phyloP scores from a whole-genome alignment of 2,888 invertebrate genomes.

The Dicycla oo region DNA sequence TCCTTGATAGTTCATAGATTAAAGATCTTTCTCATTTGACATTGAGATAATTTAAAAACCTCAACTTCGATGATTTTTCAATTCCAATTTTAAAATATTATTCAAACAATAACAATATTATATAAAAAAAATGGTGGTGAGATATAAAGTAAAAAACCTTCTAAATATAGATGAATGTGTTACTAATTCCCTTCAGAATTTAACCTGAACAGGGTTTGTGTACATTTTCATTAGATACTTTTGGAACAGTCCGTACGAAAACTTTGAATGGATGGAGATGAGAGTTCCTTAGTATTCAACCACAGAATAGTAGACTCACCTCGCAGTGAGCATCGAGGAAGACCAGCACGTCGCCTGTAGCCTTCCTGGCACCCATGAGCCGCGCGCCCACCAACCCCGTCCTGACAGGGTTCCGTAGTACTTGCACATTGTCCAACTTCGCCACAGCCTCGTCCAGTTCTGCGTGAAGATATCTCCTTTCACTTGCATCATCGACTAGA shows the following conservation, averaged over 20 bases:
- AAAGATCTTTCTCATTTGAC: neutral
- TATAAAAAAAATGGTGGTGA: too few species aligned
- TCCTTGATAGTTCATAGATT: too few species aligned
- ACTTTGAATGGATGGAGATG: neutral
- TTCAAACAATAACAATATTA: neutral
- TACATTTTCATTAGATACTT: neutral
- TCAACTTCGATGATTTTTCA: too few species aligned
- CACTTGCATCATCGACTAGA: conserved; percentile 87
- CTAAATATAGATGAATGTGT: neutral
- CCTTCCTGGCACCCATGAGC: conserved; percentile 95
- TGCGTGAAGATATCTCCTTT: conserved; percentile 81
- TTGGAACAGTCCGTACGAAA: neutral
- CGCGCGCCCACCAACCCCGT: conserved; percentile 97
- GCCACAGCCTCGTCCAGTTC: conserved; percentile 83
- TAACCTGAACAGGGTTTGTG: neutral
- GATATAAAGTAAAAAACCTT: too few species aligned
- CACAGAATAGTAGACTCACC: conserved; percentile 90
- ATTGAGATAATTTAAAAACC: neutral
- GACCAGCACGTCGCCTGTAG: conserved; percentile 95
- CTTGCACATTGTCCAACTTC: conserved; percentile 83
- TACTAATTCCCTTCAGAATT: neutral
- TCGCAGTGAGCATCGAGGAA: conserved; percentile 99
- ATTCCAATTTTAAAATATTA: neutral
- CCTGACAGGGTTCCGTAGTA: conserved; percentile 94
- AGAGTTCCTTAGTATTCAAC: neutral